These are phyloP conservation scores for Micoletzkya japonica DNA, from an alignment of 2,888 invertebrate genomes.

Conservation along the genomic window DNA sequence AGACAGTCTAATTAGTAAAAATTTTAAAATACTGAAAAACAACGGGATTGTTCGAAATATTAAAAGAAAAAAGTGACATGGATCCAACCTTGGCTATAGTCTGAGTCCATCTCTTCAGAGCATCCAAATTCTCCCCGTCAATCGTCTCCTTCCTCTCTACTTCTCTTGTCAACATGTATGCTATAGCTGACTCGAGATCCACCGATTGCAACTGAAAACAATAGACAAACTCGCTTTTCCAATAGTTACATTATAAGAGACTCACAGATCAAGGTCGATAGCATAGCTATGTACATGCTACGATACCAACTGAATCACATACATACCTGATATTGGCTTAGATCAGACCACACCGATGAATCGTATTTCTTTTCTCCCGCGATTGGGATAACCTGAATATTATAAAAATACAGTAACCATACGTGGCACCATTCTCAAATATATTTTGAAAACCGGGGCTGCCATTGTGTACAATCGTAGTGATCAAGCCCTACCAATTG, in stretches of 20 bases:
- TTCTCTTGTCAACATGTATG: slow-evolving; percentile 78
- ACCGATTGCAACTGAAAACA: slow-evolving; percentile 74
- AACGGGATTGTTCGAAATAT: slow-evolving; percentile 11
- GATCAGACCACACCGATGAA: slow-evolving; percentile 11
- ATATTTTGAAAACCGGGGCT: too few relatives aligned
- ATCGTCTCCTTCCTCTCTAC: slow-evolving; percentile 76
- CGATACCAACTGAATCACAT: not conserved
- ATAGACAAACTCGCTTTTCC: not conserved
- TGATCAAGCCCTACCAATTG: too few relatives aligned
- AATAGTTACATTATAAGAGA: not conserved
- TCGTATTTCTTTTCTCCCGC: slow-evolving; percentile 23
- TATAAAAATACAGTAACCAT: too few relatives aligned
- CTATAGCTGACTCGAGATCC: slow-evolving; percentile 85
- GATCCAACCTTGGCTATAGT: slow-evolving; percentile 71
- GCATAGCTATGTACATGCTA: not conserved
- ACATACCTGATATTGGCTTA: slow-evolving; percentile 26
- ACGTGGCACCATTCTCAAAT: too few relatives aligned
- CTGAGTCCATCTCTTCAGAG: slow-evolving; percentile 77
- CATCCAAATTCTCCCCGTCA: slow-evolving; percentile 75
- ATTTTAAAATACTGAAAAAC: not conserved
- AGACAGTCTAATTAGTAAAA: not conserved
- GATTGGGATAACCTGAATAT: too few relatives aligned
- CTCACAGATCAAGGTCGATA: slow-evolving; percentile 41
- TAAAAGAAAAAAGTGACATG: not conserved
- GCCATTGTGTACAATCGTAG: too few relatives aligned